These are phyloP conservation scores for Alligator mississippiensis DNA, from an alignment of 2,113 vertebrate genomes.

Conservation along the genomic window DNA sequence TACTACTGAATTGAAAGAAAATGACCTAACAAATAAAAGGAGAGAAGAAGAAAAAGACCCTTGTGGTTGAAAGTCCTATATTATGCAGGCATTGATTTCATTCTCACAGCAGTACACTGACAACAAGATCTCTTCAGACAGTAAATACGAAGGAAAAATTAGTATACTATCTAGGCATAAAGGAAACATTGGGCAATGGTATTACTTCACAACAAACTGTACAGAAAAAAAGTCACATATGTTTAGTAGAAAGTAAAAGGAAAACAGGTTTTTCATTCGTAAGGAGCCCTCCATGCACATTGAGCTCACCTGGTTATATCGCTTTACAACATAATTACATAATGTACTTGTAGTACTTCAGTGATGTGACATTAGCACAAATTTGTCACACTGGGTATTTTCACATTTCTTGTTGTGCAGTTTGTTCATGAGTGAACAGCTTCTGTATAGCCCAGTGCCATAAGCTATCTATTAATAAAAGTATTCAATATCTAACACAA, in stretches of 20 bases:
- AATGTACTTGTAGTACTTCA: background rate
- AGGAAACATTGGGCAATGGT: constrained; percentile 22
- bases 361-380: background rate
- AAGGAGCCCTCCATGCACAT: background rate
- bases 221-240: background rate
- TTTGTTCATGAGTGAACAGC: background rate
- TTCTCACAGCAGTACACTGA: constrained; percentile 36
- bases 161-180: constrained; percentile 11
- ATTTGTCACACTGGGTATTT: background rate
- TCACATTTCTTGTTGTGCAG: background rate
- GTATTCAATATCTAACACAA: background rate
- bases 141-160: constrained; percentile 56
- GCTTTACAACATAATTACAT: background rate
- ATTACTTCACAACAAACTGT: constrained; percentile 49
- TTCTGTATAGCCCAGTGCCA: background rate
- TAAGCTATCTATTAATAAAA: background rate
- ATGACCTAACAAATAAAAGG: constrained; percentile 23
- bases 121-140: constrained; percentile 44
- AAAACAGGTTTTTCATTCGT: background rate
- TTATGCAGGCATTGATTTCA: constrained; percentile 22
- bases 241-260: background rate
- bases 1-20: constrained; percentile 21
- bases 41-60: background rate
- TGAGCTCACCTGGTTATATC: background rate
- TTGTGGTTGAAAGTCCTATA: constrained; percentile 28